These are phyloP conservation scores for Cataglyphis cursor DNA, from an alignment of 2,888 invertebrate genomes.

Conservation along the genomic window DNA sequence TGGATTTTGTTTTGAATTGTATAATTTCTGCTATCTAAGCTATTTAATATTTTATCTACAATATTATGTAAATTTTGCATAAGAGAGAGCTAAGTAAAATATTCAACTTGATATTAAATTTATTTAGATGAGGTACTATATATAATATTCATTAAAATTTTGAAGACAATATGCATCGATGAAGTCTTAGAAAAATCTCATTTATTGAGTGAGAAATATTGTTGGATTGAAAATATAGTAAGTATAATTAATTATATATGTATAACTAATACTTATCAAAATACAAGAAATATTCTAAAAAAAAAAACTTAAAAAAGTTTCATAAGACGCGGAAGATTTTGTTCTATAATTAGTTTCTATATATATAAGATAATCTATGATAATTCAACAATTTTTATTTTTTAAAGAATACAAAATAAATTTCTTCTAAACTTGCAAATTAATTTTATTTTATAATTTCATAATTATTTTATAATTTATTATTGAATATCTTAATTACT, in stretches of 20 bases:
- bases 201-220: no score
- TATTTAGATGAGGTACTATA: not conserved
- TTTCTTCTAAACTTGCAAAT: not conserved
- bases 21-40: not conserved
- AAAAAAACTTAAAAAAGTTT: not conserved
- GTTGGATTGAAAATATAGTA: not conserved
- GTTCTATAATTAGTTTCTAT: not conserved
- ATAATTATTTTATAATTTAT: not conserved
- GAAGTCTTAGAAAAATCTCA: no score
- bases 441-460: not conserved
- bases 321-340: not conserved
- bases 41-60: not conserved
- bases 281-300: slow-evolving; percentile 8
- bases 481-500: not conserved
- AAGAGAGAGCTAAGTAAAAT: not conserved
- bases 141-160: no score
- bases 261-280: not conserved
- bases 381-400: not conserved
- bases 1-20: not conserved
- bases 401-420: not conserved
- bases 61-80: not conserved
- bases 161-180: no score
- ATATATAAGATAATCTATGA: not conserved
- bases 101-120: not conserved
- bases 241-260: not conserved